Evolutionary conservation across 2,113 vertebrate species (phyloP).

Genomic region (Otus sunia): DNA sequence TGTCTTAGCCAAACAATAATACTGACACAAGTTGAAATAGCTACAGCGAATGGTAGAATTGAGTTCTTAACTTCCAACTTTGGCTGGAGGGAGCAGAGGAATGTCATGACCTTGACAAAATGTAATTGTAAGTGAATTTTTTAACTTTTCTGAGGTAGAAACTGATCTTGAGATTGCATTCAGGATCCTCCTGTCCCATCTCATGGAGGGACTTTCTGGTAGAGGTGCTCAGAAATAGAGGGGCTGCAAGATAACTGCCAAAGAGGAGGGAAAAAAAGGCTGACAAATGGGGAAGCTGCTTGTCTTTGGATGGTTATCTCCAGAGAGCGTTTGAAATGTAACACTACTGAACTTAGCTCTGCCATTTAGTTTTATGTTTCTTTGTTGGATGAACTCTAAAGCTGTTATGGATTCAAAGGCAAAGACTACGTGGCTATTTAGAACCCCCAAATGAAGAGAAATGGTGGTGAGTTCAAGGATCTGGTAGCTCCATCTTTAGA

Average conservation of each 20-base stretch:
- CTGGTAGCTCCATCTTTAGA: background rate
- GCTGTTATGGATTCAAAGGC: background rate
- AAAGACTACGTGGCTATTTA: background rate
- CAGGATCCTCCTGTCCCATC: background rate
- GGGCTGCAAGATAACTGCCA: background rate
- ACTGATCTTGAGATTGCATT: background rate
- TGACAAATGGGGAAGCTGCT: background rate
- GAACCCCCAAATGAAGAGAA: background rate
- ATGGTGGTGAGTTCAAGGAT: constrained; percentile 5
- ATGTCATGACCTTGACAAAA: background rate
- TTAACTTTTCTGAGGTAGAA: background rate
- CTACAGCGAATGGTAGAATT: background rate
- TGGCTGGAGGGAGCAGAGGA: background rate
- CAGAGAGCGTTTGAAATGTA: background rate
- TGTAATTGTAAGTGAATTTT: background rate
- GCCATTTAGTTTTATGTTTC: background rate
- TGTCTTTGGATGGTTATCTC: background rate
- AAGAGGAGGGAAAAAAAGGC: background rate
- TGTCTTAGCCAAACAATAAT: background rate
- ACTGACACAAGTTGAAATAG: background rate
- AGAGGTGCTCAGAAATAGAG: background rate
- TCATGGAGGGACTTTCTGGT: background rate
- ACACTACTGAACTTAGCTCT: background rate
- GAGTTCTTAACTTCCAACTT: background rate
- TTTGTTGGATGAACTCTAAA: constrained; percentile 10